These are phyloP conservation scores for Tipula confusa DNA, from an alignment of 2,888 invertebrate genomes.

Conservation along the genomic window DNA sequence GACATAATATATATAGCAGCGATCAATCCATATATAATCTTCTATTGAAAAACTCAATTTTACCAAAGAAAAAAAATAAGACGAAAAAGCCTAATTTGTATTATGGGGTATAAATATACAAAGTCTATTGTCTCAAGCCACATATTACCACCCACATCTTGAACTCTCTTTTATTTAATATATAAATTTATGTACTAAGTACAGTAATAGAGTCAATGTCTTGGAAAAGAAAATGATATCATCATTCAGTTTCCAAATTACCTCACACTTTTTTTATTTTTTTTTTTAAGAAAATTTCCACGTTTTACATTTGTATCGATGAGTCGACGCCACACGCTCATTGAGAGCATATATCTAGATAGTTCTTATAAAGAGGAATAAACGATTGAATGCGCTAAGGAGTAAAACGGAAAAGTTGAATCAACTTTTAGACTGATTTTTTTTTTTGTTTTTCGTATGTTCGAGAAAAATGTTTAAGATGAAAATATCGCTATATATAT, in stretches of 20 bases:
- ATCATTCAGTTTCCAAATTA: neutral
- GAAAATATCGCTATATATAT: neutral
- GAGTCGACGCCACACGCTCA: neutral
- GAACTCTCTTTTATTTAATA: neutral
- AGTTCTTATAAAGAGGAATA: neutral
- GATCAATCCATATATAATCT: neutral
- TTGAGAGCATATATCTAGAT: neutral
- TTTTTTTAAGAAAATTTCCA: neutral
- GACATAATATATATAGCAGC: neutral
- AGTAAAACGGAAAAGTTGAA: neutral
- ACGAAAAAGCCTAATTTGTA: conserved; percentile 1
- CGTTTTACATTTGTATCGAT: neutral
- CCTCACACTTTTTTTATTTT: neutral
- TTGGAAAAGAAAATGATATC: conserved; percentile 12
- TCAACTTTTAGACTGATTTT: neutral
- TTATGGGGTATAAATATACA: neutral
- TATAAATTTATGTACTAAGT: neutral
- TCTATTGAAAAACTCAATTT: neutral
- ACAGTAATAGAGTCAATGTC: neutral
- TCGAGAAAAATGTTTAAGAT: neutral
- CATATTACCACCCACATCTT: neutral
- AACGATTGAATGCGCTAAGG: neutral
- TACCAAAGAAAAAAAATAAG: neutral
- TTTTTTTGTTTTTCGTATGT: neutral
- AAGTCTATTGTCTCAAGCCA: neutral